Base-by-base conservation (phyloP, 2,113 vertebrate genomes). In the Brienomyrus brachyistius region DNA sequence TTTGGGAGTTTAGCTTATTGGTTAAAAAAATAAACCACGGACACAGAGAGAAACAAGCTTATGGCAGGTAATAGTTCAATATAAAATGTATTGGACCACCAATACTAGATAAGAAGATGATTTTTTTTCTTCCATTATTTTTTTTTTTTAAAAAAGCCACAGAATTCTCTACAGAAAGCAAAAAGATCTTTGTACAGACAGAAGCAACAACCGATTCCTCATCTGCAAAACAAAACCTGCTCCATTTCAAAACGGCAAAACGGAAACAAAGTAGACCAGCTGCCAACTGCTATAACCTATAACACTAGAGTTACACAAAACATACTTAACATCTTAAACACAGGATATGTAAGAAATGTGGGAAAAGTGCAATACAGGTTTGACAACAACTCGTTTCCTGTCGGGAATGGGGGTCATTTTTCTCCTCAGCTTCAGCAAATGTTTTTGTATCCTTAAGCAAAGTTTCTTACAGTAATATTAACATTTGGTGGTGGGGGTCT, bases 291-390 rank as follows among this genome's bases (percentile, higher is more conserved):
- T 96, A 93, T 96, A 93, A 94, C 92, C 96, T 94, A 96, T 93
- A 96, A 97, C 96, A 94, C 95, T 96, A 97, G 96, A 91, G 94
- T 96, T 97, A 96, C 97, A 97, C 96, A 97, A 96, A 95, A 96
- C 95, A 92, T 89, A 95, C 96, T 94, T 95, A 95, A 95, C 95
- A 96, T 96, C 94, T 93, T 95, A 97, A 95, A 96, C 97, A 98
- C 97, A 97, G 96, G 95, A 95, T 96, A 97, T 95, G 96, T 97
- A 97, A 97, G 97, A 97, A 98, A 97, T 90, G 94, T 97, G 95
- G 96, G 95, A 96, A 97, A 98, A 98, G 98, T 98, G 97, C 97
- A 98, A 97, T 97, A 99, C 96, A 97, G 96, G 95, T 97, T 97
- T 96, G 94, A 88, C 54, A 88, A 88, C 86, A 87, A 87, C 77